Percentiles rank a stretch among this genome's conserved stretches.
Conservation (phyloP, 2,113 vertebrate species). For the Lates calcarifer region DNA sequence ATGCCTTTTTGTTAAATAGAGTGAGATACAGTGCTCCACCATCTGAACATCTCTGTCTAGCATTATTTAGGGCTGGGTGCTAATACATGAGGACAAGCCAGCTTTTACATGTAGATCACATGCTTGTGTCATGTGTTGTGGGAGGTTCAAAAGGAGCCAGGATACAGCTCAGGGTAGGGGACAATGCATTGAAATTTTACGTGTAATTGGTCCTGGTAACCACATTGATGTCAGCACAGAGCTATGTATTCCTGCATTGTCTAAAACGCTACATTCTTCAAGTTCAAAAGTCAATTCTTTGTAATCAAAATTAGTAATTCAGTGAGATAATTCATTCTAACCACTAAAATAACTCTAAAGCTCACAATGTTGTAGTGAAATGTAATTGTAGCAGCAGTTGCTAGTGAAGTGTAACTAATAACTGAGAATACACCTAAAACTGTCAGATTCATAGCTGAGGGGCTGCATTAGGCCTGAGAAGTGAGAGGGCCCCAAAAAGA, state of each 20-base stretch:
- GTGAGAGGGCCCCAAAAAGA: neutral
- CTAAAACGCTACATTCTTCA: neutral
- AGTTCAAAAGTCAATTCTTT: neutral
- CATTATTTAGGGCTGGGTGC: neutral
- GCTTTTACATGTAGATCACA: neutral
- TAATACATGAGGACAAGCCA: neutral
- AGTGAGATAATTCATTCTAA: neutral
- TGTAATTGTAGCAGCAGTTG: neutral
- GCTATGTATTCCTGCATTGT: constrained; percentile 7
- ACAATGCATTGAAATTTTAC: neutral
- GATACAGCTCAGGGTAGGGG: neutral
- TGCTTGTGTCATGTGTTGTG: constrained; percentile 26
- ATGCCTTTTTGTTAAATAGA: too few species aligned
- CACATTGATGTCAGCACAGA: constrained; percentile 76
- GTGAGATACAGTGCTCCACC: neutral
- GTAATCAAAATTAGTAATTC: too few species aligned
- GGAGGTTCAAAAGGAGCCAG: neutral
- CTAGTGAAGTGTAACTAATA: neutral
- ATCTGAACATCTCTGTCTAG: neutral
- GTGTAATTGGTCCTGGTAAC: constrained; percentile 43
- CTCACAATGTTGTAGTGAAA: neutral
- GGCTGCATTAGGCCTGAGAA: neutral
- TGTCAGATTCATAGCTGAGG: too few species aligned
- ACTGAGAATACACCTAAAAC: too few species aligned
- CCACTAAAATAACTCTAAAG: neutral